Base-by-base conservation (phyloP, 2,797 vertebrate genomes). In the Vireo griseus region DNA sequence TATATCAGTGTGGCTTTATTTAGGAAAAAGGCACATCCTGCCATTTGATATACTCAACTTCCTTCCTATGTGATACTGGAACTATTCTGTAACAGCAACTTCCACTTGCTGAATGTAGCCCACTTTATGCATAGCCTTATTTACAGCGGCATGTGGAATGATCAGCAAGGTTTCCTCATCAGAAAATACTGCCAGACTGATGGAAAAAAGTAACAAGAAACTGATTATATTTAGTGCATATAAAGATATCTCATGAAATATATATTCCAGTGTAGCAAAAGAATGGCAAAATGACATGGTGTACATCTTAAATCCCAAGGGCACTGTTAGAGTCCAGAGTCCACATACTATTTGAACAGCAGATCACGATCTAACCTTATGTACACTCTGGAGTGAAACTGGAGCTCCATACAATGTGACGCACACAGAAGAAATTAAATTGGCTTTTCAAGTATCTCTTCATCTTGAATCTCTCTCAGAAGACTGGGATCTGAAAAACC, bases 401-500 rank as follows among this genome's bases (percentile, higher is more conserved):
- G 19, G 28, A 88, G 48, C 59, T 88, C 66, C 55, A 92, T 79
- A 86, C 17, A 63, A 47, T 0, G 1, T 19, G 63, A 57, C 10
- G 4, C 11, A 65, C 10, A 55, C 0, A 44, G 14, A 62, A 44
- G 47, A 76, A 89, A 85, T 62, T 39, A 80, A 57, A 79, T 31
- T 68, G 63, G 28, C 9, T 50, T 81, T 93, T 88, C 47, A 90
- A 88, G 20, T 72, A 75, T 47, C 69, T 72, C n/a, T 58, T 86
- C 14, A 68, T 40, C 24, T 44, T 14, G 19, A 75, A 80, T 63
- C 6, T 81, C 71, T 51, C 58, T 78, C 28, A 72, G 51, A 91
- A 69, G 54, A 81, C 51, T 47, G 72, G 62, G 33, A 94, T 78
- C 62, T 47, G 40, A 88, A 92, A 81, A 90, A 61, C 17, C 52